Evolutionary conservation across 1,140 invertebrate genomes (phyloP).

Genomic region (Microplitis demolitor): DNA sequence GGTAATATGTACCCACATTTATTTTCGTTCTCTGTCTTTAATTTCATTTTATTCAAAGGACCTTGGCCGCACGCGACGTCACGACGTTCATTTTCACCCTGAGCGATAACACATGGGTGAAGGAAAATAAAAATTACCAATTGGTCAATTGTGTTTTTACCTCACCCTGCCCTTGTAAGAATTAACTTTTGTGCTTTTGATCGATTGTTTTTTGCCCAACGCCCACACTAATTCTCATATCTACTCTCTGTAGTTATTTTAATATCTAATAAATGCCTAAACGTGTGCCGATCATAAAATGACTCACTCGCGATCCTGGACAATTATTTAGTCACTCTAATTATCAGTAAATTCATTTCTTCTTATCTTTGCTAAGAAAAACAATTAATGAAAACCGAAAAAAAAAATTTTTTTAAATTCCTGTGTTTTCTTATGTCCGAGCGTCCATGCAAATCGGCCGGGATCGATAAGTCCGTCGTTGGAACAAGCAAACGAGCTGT

Average conservation of each 20-base stretch:
- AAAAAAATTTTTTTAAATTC: not conserved
- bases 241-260: too few species aligned
- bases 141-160: not conserved
- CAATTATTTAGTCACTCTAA: too few species aligned
- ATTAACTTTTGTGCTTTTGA: too few species aligned
- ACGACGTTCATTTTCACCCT: slow-evolving; percentile 26
- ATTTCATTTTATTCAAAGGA: slow-evolving; percentile 25
- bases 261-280: too few species aligned
- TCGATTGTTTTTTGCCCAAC: too few species aligned
- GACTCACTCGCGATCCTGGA: too few species aligned
- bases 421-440: not conserved
- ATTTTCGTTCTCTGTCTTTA: not conserved
- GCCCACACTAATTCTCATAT: too few species aligned
- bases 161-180: too few species aligned
- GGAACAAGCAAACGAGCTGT: slow-evolving; percentile 10
- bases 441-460: slow-evolving; percentile 17
- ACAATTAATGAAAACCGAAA: not conserved
- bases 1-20: slow-evolving; percentile 16
- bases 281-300: too few species aligned
- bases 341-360: too few species aligned
- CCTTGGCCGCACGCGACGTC: slow-evolving; percentile 56
- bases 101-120: slow-evolving; percentile 9
- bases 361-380: too few species aligned
- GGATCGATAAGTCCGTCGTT: slow-evolving; percentile 19
- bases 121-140: not conserved